phyloP scores from a whole-genome alignment of 2,888 invertebrate species.

The Baronia brevicornis region DNA sequence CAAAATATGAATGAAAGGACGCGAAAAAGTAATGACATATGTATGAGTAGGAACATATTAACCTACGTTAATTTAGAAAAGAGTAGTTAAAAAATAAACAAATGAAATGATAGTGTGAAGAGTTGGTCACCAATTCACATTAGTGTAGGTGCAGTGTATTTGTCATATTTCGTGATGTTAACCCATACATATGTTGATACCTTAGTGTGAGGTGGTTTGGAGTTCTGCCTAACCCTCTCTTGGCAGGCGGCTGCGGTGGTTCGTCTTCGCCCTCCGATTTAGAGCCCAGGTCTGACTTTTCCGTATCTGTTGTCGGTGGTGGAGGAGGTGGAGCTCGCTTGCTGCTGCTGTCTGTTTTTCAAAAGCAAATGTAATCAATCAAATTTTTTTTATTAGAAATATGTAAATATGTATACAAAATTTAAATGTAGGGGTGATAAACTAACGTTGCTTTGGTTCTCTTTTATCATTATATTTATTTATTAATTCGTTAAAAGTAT shows the following conservation, averaged over 20 bases:
- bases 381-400: too few species aligned
- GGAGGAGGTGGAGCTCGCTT: constrained; percentile 38
- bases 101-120: constrained; percentile 20
- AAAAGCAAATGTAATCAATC: background rate
- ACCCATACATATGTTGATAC: constrained; percentile 72
- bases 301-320: constrained; percentile 61
- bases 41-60: constrained; percentile 57
- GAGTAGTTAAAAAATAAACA: constrained; percentile 21
- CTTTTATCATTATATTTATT: too few species aligned
- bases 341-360: constrained; percentile 17
- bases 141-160: constrained; percentile 37
- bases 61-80: constrained; percentile 40
- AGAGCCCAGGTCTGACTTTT: constrained; percentile 79
- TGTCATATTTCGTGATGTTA: constrained; percentile 26
- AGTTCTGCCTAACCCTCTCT: constrained; percentile 87
- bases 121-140: constrained; percentile 27
- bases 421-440: too few species aligned
- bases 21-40: constrained; percentile 42
- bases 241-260: constrained; percentile 78
- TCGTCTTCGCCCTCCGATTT: constrained; percentile 93
- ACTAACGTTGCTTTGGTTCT: too few species aligned
- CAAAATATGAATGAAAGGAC: constrained; percentile 9
- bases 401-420: too few species aligned
- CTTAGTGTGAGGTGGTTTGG: constrained; percentile 94
- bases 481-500: too few species aligned